Conservation (phyloP, 2,888 invertebrate species). For the Fabriciana adippe region DNA sequence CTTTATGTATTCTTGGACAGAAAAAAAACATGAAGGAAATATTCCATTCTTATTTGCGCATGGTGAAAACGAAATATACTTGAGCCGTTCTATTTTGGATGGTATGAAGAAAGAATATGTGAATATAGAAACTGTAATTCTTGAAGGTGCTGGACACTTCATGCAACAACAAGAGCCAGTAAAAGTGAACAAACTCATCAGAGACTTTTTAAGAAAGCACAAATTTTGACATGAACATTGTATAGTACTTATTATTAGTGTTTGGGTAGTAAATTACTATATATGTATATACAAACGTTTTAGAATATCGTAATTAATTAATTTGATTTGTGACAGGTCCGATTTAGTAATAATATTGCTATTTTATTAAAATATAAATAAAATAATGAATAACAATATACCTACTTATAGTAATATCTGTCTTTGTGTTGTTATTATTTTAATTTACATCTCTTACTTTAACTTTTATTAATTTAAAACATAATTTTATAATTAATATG, state of each 20-base stretch:
- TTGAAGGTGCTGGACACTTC: slow-evolving; percentile 77
- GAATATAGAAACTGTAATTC: slow-evolving; percentile 64
- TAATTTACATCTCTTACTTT: too few relatives aligned
- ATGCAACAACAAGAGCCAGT: slow-evolving; percentile 81
- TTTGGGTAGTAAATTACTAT: background rate
- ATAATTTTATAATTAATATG: too few relatives aligned
- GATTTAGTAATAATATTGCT: too few relatives aligned
- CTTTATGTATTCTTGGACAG: slow-evolving; percentile 50
- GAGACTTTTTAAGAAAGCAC: slow-evolving; percentile 67
- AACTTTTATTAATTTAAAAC: too few relatives aligned
- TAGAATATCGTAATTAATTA: too few relatives aligned
- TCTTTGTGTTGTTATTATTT: background rate
- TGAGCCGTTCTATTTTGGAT: slow-evolving; percentile 55
- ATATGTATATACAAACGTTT: too few relatives aligned
- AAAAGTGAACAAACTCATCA: slow-evolving; percentile 76
- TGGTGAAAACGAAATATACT: slow-evolving; percentile 70
- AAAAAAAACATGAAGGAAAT: slow-evolving; percentile 55
- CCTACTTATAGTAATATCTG: background rate
- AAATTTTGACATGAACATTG: slow-evolving; percentile 39
- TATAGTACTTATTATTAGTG: background rate
- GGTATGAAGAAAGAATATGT: slow-evolving; percentile 65
- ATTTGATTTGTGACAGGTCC: too few relatives aligned
- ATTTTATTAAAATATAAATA: too few relatives aligned
- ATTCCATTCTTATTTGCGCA: slow-evolving; percentile 70
- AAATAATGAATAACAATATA: too few relatives aligned